Base-by-base conservation (phyloP, 2,888 invertebrate species). In the Oscheius sp. region DNA sequence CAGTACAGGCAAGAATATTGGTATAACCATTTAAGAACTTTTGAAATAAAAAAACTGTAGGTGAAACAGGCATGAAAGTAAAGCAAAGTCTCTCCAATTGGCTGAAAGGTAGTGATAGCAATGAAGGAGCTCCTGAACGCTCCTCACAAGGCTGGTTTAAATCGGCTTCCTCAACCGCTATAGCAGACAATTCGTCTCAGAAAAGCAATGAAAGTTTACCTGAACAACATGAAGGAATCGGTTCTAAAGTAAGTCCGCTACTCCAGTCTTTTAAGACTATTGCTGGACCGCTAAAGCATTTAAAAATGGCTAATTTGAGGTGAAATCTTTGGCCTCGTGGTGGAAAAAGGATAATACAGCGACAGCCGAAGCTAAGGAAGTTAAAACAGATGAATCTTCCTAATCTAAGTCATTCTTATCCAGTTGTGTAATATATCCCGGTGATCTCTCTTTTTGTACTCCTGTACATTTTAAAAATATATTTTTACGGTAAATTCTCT, bases 1-100 rank as follows among this genome's bases (percentile, higher is more conserved):
- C 27, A 73, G 76, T 0, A 83, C 84, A 1, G 82, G 82, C n/a
- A 81, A 80, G 65, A 79, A 79, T 65, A 33, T 84, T 15, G 75
- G 81, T 69, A 12, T 15, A 25, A n/a, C 23, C 15, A 29, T 45
- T 20, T 46, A 8, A 45, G 12, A 27, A 15, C 3, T 37, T 8
- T 64, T 27, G 23, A 23, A 20, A 27, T 17, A n/a, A 3, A 27
- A 27, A 46, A n/a, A 63, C n/a, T 75, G 33, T 31, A 75, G 75
- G 76, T 29, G 77, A 77, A 53, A 78, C 73, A 0, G 81, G 83
- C 5, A 75, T 70, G 39, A 75, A 75, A 37, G 74, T 84, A 25
- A 79, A 78, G 58, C 70, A 75, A 4, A 81, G 75, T 34, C 64
- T 84, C 31, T 66, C 82, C 27, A 77, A 76, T 33, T 84, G 84